Base-by-base conservation (phyloP, 2,113 vertebrate species). In the Phoenicopterus ruber region DNA sequence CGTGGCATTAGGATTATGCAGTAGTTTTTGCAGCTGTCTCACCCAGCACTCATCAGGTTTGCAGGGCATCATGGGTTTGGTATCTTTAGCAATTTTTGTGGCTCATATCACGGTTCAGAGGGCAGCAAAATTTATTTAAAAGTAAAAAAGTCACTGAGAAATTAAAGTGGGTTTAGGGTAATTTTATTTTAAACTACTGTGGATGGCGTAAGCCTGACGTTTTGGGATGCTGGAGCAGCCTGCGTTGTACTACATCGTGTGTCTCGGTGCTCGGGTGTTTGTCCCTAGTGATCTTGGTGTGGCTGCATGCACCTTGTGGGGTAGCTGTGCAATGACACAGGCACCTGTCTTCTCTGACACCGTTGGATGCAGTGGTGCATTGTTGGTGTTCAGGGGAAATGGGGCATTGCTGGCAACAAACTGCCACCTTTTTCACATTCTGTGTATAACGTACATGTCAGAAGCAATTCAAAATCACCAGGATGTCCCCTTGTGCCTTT, bases 241-340 rank as follows among this genome's bases (percentile, higher is more conserved):
- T 40, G 31, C 1, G 0, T 26, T 40, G 55, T 25, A 7, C 50
- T 44, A 0, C 21, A 11, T 9, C 6, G 2, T 2, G 11, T 25
- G 34, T 13, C 21, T 29, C 4, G 40, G 34, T 44, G 61, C 49
- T n/a, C 20, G 17, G 61, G 50, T 49, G 63, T 59, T 52, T 47
- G 42, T 67, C 86, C n/a, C 38, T 3, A 5, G 59, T 36, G 63
- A 17, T 20, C 42, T 13, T 17, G 47, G 59, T 11, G 36, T 47
- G 58, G 52, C 54, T 38, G 36, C 46, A 11, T 10, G 7, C 28
- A 17, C 52, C 52, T n/a, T 26, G 34, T n/a, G 76, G n/a, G 32
- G 46, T 14, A 19, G 62, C 1, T 55, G 36, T 49, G 54, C 57
- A 8, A 1, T 13, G 63, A 17, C 59, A 25, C 63, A 10, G 74